Evolutionary conservation across 2,113 vertebrate species (phyloP), one percentile per base, ranked within the genome.

Genomic region (Bubalus kerabau): DNA sequence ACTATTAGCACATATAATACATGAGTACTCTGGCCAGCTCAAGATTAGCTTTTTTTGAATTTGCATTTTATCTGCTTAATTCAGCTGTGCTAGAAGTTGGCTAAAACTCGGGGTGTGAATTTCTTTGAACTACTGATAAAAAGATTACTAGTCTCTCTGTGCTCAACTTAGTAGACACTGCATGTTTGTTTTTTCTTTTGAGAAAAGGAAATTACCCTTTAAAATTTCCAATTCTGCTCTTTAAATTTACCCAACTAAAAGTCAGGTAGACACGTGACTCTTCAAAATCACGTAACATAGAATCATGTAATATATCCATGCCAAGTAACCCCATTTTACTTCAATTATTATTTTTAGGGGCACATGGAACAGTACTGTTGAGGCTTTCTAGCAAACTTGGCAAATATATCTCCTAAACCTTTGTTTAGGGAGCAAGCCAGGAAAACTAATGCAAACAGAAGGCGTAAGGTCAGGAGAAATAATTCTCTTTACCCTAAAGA

Each of bases 41-140:
- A 96, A 84, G n/a, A 80, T 52, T 89, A 95, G 82, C 3, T 76
- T 87, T 87, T 94, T 64, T 64, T 48, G 16, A 30, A 86, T 78
- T 85, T 86, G 30, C 67, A 95, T 84, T 87, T 97, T 87, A 98
- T 98, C 98, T 98, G 89, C 76, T 96, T 96, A 74, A 91, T 93
- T 97, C 98, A 98, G 98, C 94, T 94, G 97, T 96, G 56, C 16
- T n/a, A 54, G 64, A 76, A 24, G 83, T 64, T 87, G 43, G n/a
- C 26, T 82, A 62, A 87, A 96, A 94, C 16, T 52, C n/a, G 81
- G 97, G 98, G 97, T 97, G 97, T 97, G 94, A 94, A 89, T 95
- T 95, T 96, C 87, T 95, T 92, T 81, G 83, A 71, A 96, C 78
- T 87, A 95, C 90, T 97, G 98, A 97, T 97, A 98, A 92, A 7